Percentiles rank a stretch among this genome's conserved stretches.
Evolutionary conservation across 2,888 invertebrate genomes (phyloP).

Genomic region (Pollenia angustigena): DNA sequence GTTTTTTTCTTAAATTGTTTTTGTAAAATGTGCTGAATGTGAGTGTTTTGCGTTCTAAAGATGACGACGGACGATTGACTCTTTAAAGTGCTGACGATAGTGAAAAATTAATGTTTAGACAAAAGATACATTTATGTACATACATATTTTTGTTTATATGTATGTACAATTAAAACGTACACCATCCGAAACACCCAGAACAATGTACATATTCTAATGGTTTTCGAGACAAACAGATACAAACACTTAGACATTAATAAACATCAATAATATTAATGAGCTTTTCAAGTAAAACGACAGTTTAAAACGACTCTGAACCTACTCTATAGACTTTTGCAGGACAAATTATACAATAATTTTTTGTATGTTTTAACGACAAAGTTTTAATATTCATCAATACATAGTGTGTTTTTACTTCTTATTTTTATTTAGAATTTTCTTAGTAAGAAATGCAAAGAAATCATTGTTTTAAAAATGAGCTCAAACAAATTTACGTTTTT

Average conservation of each 20-base stretch:
- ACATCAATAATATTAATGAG: slow-evolving; percentile 50
- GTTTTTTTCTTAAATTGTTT: slow-evolving; percentile 26
- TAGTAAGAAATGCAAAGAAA: too few species aligned
- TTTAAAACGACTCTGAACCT: neutral
- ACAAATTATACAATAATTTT: neutral
- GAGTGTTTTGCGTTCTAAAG: slow-evolving; percentile 38
- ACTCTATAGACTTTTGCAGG: neutral
- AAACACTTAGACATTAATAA: neutral
- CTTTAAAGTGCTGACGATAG: slow-evolving; percentile 61
- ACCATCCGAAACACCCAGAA: slow-evolving; percentile 19
- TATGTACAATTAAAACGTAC: slow-evolving; percentile 7
- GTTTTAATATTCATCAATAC: too few species aligned
- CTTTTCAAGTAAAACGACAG: neutral
- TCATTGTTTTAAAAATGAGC: too few species aligned
- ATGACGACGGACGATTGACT: slow-evolving; percentile 56
- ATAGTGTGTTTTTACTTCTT: too few species aligned
- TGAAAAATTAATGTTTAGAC: slow-evolving; percentile 51
- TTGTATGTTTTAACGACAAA: neutral
- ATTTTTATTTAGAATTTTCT: too few species aligned
- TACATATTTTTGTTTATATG: neutral
- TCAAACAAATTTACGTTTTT: too few species aligned
- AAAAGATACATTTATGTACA: neutral
- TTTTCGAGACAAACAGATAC: slow-evolving; percentile 9
- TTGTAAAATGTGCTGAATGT: neutral
- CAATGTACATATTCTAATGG: slow-evolving; percentile 27